Percentiles rank a stretch among this genome's conserved stretches.
Conservation (phyloP, 2,113 vertebrate species). For the Notarius quadriscutis region DNA sequence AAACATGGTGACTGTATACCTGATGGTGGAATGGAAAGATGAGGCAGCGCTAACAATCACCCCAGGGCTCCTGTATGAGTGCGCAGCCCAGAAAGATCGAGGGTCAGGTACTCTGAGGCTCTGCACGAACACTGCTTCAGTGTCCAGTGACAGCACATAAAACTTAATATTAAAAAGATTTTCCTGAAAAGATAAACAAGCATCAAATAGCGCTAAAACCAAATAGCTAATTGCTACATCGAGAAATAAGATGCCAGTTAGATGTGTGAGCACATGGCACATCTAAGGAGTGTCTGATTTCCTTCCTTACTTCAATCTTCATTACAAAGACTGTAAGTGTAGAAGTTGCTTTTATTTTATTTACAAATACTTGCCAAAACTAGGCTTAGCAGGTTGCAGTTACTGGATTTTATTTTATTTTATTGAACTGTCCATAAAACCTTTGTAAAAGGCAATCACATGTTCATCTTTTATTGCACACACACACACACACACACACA, state of each 20-base stretch:
- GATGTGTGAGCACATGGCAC: background rate
- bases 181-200: background rate
- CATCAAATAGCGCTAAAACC: background rate
- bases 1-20: background rate
- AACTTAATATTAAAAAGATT: background rate
- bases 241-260: background rate
- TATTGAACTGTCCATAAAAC: background rate
- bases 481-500: background rate
- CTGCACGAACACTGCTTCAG: background rate
- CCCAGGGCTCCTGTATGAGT: background rate
- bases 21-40: background rate
- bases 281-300: background rate
- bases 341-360: background rate
- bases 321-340: background rate
- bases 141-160: background rate
- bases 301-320: background rate
- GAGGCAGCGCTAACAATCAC: background rate
- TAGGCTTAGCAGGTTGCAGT: background rate
- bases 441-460: background rate
- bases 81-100: slow-evolving; percentile 12
- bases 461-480: background rate
- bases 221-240: background rate
- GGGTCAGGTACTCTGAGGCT: background rate
- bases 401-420: background rate
- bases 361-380: background rate